phyloP scores from a whole-genome alignment of 1,140 invertebrate species.

The Formica selysi region DNA sequence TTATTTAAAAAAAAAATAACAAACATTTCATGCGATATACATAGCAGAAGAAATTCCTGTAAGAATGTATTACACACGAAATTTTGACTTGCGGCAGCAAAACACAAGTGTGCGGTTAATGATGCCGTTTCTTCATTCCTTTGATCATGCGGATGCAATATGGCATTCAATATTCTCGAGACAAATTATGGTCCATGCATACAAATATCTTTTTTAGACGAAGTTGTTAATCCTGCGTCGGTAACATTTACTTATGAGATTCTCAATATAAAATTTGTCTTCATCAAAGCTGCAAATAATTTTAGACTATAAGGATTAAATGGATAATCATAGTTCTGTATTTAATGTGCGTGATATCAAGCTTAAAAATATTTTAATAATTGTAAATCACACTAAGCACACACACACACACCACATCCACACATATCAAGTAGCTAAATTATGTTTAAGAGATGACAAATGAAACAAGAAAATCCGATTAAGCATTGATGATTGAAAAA shows the following conservation, averaged over 20 bases:
- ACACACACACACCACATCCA: not conserved
- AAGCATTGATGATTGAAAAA: not conserved
- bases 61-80: not conserved
- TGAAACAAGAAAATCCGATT: not conserved
- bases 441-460: constrained; percentile 49
- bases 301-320: not conserved
- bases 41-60: not conserved
- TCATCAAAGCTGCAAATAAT: constrained; percentile 54
- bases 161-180: not conserved
- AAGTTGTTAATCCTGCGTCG: not conserved
- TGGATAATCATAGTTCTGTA: not conserved
- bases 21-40: constrained; percentile 51
- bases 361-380: not conserved
- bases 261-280: constrained; percentile 12
- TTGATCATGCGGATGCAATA: not conserved
- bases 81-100: not conserved
- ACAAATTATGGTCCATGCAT: not conserved
- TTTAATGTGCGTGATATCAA: not conserved
- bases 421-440: constrained; percentile 26
- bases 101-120: constrained; percentile 26
- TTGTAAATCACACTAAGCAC: constrained; percentile 10
- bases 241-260: not conserved
- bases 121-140: constrained; percentile 10
- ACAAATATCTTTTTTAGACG: not conserved
- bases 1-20: constrained; percentile 65